A percentile compares a stretch with the other conserved stretches of the same genome.
Evolutionary conservation across 1,140 invertebrate genomes (phyloP).

Genomic region (Lordiphosa clarofinis): DNA sequence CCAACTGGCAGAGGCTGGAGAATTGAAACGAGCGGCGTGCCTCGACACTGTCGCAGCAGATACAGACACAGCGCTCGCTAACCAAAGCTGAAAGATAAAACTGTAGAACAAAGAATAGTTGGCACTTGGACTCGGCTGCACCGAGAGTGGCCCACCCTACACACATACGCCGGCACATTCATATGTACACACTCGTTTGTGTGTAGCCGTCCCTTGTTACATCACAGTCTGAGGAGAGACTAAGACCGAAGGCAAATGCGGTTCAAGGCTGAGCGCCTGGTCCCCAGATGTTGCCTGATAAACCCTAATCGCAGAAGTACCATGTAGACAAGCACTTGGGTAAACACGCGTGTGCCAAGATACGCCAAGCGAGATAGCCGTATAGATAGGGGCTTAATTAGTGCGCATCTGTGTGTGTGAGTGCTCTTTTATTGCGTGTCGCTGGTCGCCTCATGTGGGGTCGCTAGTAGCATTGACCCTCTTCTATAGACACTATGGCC

Average conservation of each 20-base stretch:
- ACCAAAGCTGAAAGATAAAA: slow-evolving; percentile 17
- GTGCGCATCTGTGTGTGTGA: not conserved
- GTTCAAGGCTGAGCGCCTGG: slow-evolving; percentile 7
- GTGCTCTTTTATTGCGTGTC: not conserved
- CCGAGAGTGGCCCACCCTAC: slow-evolving; percentile 5
- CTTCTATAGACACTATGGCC: slow-evolving; percentile 44
- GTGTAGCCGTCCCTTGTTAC: not conserved
- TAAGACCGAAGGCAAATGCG: slow-evolving; percentile 3
- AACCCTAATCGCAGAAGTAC: not conserved
- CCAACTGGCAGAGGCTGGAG: slow-evolving; percentile 1
- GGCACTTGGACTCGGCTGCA: slow-evolving; percentile 10
- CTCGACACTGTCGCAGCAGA: not conserved
- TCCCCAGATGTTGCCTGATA: not conserved
- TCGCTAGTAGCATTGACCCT: slow-evolving; percentile 60
- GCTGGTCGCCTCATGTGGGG: not conserved
- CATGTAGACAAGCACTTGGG: slow-evolving; percentile 2
- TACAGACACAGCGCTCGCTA: not conserved
- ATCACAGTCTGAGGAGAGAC: not conserved
- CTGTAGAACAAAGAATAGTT: slow-evolving; percentile 24
- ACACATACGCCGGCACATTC: not conserved
- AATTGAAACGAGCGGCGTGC: slow-evolving; percentile 3
- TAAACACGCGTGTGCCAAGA: slow-evolving; percentile 1
- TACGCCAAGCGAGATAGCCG: slow-evolving; percentile 4
- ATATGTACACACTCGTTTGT: not conserved
- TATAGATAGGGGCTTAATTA: not conserved